Percentiles rank a stretch among this genome's conserved stretches.
phyloP scores from a whole-genome alignment of 2,113 vertebrate species.

The Erythrocebus patas region DNA sequence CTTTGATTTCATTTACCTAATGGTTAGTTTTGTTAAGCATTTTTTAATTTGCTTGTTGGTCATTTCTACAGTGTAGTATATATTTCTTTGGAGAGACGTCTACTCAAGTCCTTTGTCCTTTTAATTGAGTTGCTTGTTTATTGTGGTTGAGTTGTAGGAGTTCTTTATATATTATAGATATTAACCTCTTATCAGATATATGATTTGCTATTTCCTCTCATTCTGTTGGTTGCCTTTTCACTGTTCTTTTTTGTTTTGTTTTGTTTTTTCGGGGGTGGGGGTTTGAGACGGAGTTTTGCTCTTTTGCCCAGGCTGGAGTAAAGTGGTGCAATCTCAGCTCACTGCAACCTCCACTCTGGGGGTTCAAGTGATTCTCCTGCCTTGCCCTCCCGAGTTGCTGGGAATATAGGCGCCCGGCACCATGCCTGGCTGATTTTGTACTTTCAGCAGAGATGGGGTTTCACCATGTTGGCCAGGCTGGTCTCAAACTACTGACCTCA shows the following conservation, averaged over 20 bases:
- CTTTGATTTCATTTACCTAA: slow-evolving; percentile 32
- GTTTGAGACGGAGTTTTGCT: not conserved
- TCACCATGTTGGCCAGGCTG: too few relatives aligned
- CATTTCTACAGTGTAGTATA: not conserved
- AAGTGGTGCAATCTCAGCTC: not conserved
- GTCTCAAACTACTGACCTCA: too few relatives aligned
- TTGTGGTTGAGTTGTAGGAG: not conserved
- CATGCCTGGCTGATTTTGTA: too few relatives aligned
- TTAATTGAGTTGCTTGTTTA: not conserved
- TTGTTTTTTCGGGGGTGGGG: too few relatives aligned
- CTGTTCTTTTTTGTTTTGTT: too few relatives aligned
- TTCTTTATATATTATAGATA: not conserved
- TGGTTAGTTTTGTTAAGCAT: not conserved
- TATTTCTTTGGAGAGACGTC: not conserved
- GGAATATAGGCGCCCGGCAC: too few relatives aligned
- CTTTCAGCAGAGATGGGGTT: too few relatives aligned
- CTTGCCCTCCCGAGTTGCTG: not conserved
- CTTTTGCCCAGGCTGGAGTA: not conserved
- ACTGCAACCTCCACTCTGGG: not conserved
- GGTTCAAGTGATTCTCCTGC: not conserved
- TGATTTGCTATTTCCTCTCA: not conserved
- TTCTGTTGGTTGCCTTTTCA: not conserved
- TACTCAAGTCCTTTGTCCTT: not conserved
- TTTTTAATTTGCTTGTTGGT: not conserved
- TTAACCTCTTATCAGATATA: not conserved